Evolutionary conservation across 2,797 vertebrate genomes (phyloP).

Genomic region (Argentina silus): DNA sequence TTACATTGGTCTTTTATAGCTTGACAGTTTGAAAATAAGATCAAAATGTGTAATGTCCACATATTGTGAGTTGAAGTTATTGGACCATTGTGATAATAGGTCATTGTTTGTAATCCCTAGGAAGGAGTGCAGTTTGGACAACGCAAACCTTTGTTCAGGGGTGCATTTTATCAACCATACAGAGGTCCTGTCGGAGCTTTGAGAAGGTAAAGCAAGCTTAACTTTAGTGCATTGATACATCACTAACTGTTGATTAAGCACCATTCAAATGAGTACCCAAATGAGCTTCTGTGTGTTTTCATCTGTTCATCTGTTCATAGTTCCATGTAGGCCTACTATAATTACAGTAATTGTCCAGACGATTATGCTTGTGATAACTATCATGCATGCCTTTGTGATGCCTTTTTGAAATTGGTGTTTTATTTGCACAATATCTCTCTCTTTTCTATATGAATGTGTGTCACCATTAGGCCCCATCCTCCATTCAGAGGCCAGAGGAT

Average conservation of each 20-base stretch:
- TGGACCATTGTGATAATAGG: not conserved
- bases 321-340: not conserved
- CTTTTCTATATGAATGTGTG: not conserved
- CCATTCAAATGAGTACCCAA: not conserved
- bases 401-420: not conserved
- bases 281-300: not conserved
- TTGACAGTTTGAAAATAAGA: not conserved
- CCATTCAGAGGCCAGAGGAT: constrained; percentile 58
- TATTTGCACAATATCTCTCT: not conserved
- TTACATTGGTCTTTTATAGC: no score
- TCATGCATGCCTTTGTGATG: not conserved
- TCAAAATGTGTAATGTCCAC: not conserved
- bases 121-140: constrained; percentile 31
- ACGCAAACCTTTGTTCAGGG: constrained; percentile 28
- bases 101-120: constrained; percentile 8
- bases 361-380: not conserved
- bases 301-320: not conserved
- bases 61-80: not conserved
- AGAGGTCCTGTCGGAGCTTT: constrained; percentile 30
- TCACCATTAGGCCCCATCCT: constrained; percentile 49
- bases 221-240: not conserved
- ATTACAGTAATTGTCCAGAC: not conserved
- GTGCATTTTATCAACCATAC: constrained; percentile 31
- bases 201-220: constrained; percentile 36
- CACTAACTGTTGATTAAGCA: not conserved